A percentile compares a stretch with the other conserved stretches of the same genome.
These are phyloP conservation scores for Psococerastis gibbosa DNA, from an alignment of 2,888 invertebrate species.

Conservation along the genomic window DNA sequence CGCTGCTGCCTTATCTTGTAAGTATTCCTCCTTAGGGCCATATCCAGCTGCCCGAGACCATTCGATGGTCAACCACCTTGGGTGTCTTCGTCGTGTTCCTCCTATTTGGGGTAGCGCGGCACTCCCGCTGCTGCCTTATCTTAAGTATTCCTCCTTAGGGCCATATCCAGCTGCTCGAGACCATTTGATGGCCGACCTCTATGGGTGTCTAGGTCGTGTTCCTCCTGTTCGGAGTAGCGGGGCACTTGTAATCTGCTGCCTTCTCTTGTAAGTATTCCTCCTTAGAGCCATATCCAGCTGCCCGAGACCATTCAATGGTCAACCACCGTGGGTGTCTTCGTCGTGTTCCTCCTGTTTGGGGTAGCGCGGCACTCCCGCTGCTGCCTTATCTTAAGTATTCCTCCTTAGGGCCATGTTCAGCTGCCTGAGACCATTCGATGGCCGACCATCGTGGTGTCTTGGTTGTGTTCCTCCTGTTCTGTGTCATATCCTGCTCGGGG, in stretches of 20 bases:
- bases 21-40: constrained; percentile 20
- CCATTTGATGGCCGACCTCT: no score
- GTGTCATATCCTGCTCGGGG: constrained; percentile 80
- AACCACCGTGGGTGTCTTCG: constrained; percentile 71
- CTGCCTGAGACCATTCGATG: no score
- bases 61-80: constrained; percentile 72
- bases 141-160: no score
- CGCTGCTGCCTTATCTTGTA: constrained; percentile 70
- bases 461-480: constrained; percentile 67
- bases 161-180: no score
- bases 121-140: constrained; percentile 75
- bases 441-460: no score
- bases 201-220: constrained; percentile 68
- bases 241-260: constrained; percentile 73
- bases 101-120: constrained; percentile 72
- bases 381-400: constrained; percentile 41
- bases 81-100: constrained; percentile 68
- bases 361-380: constrained; percentile 77
- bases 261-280: constrained; percentile 43
- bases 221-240: constrained; percentile 72
- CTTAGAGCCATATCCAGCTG: constrained; percentile 18
- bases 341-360: constrained; percentile 69
- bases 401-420: no score
- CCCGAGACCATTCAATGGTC: constrained; percentile 44
- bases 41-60: constrained; percentile 23